Percentiles rank a stretch among this genome's conserved stretches.
Conservation (phyloP, 2,113 vertebrate species). For the Charadrius vociferus region DNA sequence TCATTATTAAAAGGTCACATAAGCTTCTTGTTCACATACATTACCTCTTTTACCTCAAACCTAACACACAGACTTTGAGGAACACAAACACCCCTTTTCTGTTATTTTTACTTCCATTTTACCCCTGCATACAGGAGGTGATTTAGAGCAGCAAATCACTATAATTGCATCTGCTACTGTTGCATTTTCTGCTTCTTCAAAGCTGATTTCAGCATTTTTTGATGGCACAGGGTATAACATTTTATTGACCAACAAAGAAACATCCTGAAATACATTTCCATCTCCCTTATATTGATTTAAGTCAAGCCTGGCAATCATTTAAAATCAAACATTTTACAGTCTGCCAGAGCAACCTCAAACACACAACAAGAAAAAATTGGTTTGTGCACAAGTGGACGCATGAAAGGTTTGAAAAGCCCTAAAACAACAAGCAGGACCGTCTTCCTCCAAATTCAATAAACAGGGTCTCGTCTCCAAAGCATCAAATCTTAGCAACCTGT, state of each 20-base stretch:
- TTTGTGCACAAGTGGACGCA: neutral
- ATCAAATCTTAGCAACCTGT: neutral
- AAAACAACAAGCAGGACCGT: neutral
- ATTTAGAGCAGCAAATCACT: conserved; percentile 31
- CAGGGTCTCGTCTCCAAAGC: neutral
- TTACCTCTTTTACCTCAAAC: neutral
- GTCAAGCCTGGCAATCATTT: conserved; percentile 38
- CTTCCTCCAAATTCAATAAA: neutral
- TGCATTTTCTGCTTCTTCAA: conserved; percentile 8
- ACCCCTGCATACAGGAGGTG: neutral
- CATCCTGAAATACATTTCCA: conserved; percentile 56
- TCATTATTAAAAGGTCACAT: neutral
- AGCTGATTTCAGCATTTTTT: conserved; percentile 54
- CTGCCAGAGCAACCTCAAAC: neutral
- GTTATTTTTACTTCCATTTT: conserved; percentile 17
- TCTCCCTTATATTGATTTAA: conserved; percentile 52
- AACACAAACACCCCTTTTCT: neutral
- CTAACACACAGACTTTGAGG: neutral
- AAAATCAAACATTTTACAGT: conserved; percentile 36
- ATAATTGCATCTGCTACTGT: conserved; percentile 5
- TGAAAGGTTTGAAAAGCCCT: neutral
- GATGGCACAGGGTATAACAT: neutral
- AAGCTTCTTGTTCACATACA: neutral
- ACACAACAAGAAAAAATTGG: neutral
- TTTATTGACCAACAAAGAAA: conserved; percentile 64